Base-by-base conservation (phyloP, 2,888 invertebrate genomes). In the Sipha maydis region DNA sequence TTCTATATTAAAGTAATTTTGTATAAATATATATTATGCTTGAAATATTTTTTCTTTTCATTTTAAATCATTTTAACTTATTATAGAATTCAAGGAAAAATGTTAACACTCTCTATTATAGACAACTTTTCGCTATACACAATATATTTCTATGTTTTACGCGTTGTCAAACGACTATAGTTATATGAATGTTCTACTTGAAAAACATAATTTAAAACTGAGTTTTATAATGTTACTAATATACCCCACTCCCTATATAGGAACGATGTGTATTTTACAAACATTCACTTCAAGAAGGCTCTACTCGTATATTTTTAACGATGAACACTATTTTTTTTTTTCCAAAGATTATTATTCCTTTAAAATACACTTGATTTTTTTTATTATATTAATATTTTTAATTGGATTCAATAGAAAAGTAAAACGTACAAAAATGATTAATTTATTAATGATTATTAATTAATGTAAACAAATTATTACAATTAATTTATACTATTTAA, bases 241-340 rank as follows among this genome's bases (percentile, higher is more conserved):
- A 41, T 41, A 82, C 28, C 38, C 11, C 28, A 28, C 28, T 9
- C 25, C 38, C 11, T 41, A 28, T 28, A 14, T 69, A 69, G 21
- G 25, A 11, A 61, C 41, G 21, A 9, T n/a, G 1, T 69, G 31
- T 69, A 48, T 48, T 28, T 21, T 69, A 69, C 28, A 69, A 69
- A 19, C 41, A 82, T 41, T 28, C 67, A 48, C 82, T 69, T 82
- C 41, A 28, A 41, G 19, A 80, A 80, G n/a, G 9, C 67, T 61
- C 61, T 8, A n/a, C 80, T n/a, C 61, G 4, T 38, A 80, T 41
- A 69, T 41, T 9, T 82, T 82, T 82, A 82, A 82, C 82, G 69
- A 82, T 28, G 41, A 69, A 82, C 21, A 69, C 28, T 31, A 67
- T 82, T 82, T 61, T 28, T 69, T 69, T 69, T 19, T 82, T 21